Evolutionary conservation across 2,888 invertebrate species (phyloP), one percentile per base, ranked within the genome.

Genomic region (Mythimna ferrago): DNA sequence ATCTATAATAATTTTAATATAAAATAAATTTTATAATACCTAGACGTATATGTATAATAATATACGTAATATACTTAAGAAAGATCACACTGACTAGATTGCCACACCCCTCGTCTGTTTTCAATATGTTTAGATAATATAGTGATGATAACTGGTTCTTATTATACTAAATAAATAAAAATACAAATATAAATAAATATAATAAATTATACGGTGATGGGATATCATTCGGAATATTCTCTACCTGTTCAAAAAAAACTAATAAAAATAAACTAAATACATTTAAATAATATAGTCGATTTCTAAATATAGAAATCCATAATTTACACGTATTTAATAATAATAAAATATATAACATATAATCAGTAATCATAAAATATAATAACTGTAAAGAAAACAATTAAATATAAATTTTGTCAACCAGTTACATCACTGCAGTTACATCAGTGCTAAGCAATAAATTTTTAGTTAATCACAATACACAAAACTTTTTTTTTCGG

Each of bases 1-100:
- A 82, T 84, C 82, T 88, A 85, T 78, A 80, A 85, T 86, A 86
- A 87, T 83, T 87, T 87, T 84, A 86, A 84, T 85, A 86, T 83
- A 86, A 86, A 84, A 87, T 88, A 87, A 71, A 80, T 72, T 81
- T 77, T 84, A 84, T 79, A 85, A 86, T 89, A 90, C 70, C 82
- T 89, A 87, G 73, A 81, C 80, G 83, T 84, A 86, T 77, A 83
- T 80, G 82, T 84, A 84, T 77, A 82, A 81, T 80, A 82, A 84
- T 87, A 80, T 83, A 87, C 73, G 83, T 85, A 87, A 76, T 83
- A 88, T 77, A 84, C 83, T 83, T 87, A 85, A 74, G 90, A 93
- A 92, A 94, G 92, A 94, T 93, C 96, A 96, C 95, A 94, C 96
- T 96, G 96, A 96, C 96, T 96, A 96, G 96, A 96, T 89, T 94